Evolutionary conservation across 2,113 vertebrate genomes (phyloP).

Genomic region (Salvelinus fontinalis): DNA sequence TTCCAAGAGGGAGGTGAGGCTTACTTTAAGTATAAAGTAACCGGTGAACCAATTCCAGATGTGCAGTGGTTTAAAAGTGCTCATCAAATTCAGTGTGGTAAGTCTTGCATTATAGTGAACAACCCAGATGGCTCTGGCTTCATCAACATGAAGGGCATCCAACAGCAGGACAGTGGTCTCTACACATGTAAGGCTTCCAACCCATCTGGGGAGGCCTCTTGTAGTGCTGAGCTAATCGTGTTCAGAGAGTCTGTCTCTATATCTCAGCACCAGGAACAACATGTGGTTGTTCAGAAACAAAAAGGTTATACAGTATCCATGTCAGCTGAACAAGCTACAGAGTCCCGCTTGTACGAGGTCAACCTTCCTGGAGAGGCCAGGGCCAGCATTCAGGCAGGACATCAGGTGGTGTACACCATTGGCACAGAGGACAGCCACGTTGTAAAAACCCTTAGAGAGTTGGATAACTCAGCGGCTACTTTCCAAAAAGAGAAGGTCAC

Average conservation of each 20-base stretch:
- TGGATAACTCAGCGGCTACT: conserved; percentile 71
- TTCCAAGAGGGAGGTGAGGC: conserved; percentile 76
- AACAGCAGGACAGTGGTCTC: conserved; percentile 78
- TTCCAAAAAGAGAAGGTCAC: conserved; percentile 71
- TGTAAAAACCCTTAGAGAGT: conserved; percentile 60
- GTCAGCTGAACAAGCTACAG: conserved; percentile 71
- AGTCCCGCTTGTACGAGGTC: conserved; percentile 77
- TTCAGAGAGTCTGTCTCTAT: conserved; percentile 60
- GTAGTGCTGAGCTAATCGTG: conserved; percentile 81
- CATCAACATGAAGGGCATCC: conserved; percentile 71
- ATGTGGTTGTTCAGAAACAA: conserved; percentile 62
- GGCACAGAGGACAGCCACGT: conserved; percentile 76
- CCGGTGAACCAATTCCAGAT: conserved; percentile 75
- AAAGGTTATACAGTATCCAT: conserved; percentile 73
- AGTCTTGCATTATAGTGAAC: conserved; percentile 64
- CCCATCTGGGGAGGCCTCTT: conserved; percentile 74
- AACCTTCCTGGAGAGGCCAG: conserved; percentile 72
- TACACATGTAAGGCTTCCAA: conserved; percentile 82
- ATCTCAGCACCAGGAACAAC: conserved; percentile 55
- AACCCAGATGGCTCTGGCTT: conserved; percentile 80
- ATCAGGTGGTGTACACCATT: conserved; percentile 78
- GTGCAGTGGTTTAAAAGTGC: conserved; percentile 83
- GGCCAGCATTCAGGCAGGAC: conserved; percentile 52
- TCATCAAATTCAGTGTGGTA: conserved; percentile 69
- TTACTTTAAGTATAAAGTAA: conserved; percentile 75